Percentiles rank a stretch among this genome's conserved stretches.
Conservation (phyloP, 2,797 vertebrate genomes). For the Sebastes flavidus region DNA sequence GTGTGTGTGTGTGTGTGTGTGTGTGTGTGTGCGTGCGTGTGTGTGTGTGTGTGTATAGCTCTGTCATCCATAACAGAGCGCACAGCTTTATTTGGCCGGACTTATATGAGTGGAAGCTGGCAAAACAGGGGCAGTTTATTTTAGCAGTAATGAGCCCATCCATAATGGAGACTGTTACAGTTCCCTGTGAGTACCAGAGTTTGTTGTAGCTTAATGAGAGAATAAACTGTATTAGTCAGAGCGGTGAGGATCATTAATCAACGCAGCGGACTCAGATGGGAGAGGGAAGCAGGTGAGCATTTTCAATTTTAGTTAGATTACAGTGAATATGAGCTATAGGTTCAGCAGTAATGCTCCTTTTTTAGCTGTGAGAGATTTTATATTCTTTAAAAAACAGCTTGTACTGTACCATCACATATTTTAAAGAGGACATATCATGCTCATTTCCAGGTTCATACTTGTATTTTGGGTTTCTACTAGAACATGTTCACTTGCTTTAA, state of each 20-base stretch:
- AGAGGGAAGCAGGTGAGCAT: constrained; percentile 15
- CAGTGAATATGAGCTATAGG: not conserved
- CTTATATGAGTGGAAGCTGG: constrained; percentile 41
- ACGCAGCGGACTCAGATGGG: constrained; percentile 14
- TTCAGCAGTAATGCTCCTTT: not conserved
- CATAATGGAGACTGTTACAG: constrained; percentile 59
- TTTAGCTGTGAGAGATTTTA: not conserved
- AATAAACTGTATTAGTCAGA: constrained; percentile 64
- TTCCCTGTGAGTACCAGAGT: constrained; percentile 47
- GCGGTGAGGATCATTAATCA: constrained; percentile 56
- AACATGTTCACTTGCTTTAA: too few species aligned
- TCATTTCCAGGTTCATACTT: too few species aligned
- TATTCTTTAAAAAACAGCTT: not conserved
- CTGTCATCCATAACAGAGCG: constrained; percentile 48
- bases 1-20: constrained; percentile 7
- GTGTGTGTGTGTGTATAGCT: constrained; percentile 10
- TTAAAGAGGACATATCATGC: too few species aligned
- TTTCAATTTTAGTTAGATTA: constrained; percentile 40
- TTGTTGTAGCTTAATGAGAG: constrained; percentile 71
- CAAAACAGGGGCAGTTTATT: constrained; percentile 64
- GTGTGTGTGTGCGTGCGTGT: constrained; percentile 10
- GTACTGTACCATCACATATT: not conserved
- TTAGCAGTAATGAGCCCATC: constrained; percentile 70
- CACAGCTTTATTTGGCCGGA: constrained; percentile 40
- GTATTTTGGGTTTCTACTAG: too few species aligned